Percentiles rank a stretch among this genome's conserved stretches.
Evolutionary conservation across 2,888 invertebrate species (phyloP).

Genomic region (Keiferia lycopersicella): DNA sequence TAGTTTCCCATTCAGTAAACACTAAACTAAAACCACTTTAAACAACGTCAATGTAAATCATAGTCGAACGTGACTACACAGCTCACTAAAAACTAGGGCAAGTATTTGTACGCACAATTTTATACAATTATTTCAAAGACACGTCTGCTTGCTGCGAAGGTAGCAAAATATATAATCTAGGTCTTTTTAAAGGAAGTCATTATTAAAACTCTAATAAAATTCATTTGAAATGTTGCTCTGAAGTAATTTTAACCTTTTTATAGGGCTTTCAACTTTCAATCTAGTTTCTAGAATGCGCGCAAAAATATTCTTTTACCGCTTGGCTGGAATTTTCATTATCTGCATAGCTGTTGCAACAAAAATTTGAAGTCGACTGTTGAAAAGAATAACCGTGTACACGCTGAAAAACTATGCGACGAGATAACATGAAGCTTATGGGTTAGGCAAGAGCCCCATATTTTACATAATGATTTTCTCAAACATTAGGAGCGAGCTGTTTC

Average conservation of each 20-base stretch:
- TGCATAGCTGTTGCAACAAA: slow-evolving; percentile 17
- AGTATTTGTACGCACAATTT: no score
- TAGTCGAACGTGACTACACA: no score
- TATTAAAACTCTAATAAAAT: neutral
- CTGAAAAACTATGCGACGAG: neutral
- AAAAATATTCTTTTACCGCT: slow-evolving; percentile 11
- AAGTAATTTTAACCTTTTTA: neutral
- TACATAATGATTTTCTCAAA: neutral
- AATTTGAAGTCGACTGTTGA: slow-evolving; percentile 30
- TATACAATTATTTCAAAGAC: no score
- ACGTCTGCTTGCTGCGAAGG: no score
- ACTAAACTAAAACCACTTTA: no score
- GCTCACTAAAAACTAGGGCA: no score
- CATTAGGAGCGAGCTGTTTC: no score
- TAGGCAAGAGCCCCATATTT: neutral
- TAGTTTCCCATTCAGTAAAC: no score
- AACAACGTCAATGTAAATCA: no score
- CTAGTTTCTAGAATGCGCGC: neutral
- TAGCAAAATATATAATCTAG: no score
- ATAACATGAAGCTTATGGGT: neutral
- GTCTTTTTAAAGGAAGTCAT: neutral
- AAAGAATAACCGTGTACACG: slow-evolving; percentile 1
- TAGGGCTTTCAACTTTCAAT: slow-evolving; percentile 4
- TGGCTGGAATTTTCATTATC: slow-evolving; percentile 19
- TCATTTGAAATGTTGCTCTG: neutral